These are phyloP conservation scores for Leguminivora glycinivorella DNA, from an alignment of 1,140 invertebrate genomes.

Conservation along the genomic window DNA sequence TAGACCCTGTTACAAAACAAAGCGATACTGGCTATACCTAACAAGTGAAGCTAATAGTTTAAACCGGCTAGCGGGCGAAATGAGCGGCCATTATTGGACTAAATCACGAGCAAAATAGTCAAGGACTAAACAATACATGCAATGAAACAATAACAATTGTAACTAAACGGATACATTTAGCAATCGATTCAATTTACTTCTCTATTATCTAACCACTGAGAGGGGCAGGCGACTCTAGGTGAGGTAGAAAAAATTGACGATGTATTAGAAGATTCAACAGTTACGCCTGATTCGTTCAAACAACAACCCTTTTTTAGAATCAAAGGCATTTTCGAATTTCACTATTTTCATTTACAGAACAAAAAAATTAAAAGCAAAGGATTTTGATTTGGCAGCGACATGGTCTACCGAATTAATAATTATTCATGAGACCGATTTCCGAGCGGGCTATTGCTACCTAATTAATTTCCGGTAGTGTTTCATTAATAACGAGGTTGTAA, in stretches of 20 bases:
- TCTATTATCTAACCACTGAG: too few relatives aligned
- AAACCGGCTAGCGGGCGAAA: constrained; percentile 30
- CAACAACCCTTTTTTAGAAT: background rate
- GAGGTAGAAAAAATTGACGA: background rate
- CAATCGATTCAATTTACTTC: constrained; percentile 39
- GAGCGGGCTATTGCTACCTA: background rate
- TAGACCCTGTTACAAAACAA: constrained; percentile 18
- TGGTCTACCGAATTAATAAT: background rate
- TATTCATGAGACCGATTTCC: constrained; percentile 2
- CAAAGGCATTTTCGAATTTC: too few relatives aligned
- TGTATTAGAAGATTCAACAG: background rate
- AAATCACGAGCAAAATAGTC: constrained; percentile 43
- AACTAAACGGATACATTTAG: constrained; percentile 46
- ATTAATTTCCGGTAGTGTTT: constrained; percentile 1
- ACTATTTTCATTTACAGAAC: background rate
- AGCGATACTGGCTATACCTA: constrained; percentile 18
- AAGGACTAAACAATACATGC: constrained; percentile 36
- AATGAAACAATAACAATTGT: constrained; percentile 38
- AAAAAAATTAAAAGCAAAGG: constrained; percentile 3
- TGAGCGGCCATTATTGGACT: constrained; percentile 40
- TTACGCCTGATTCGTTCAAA: constrained; percentile 1
- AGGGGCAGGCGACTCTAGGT: background rate
- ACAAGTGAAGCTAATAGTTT: constrained; percentile 8
- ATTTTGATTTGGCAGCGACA: background rate
- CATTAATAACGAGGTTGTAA: background rate